Percentiles rank a stretch among this genome's conserved stretches.
Evolutionary conservation across 2,888 invertebrate species (phyloP).

Genomic region (Eupithecia vulgata): DNA sequence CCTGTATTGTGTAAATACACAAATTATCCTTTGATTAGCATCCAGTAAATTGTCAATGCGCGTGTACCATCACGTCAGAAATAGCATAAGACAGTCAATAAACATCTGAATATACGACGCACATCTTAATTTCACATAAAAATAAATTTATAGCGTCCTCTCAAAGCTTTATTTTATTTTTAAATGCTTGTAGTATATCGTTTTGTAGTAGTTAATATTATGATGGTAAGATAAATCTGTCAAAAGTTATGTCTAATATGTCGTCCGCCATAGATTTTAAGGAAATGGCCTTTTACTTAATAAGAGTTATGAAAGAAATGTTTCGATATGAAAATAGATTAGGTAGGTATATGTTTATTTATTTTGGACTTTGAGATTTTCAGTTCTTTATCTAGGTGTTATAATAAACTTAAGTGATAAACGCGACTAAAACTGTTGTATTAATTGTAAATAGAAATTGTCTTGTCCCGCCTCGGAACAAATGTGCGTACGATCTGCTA

Average conservation of each 20-base stretch:
- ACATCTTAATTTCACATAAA: conserved; percentile 82
- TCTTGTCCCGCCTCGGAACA: too few species aligned
- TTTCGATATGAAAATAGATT: not conserved
- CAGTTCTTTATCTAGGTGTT: not conserved
- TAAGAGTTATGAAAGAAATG: not conserved
- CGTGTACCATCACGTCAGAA: conserved; percentile 40
- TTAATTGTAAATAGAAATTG: too few species aligned
- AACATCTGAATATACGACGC: conserved; percentile 68
- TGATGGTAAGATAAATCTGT: conserved; percentile 76
- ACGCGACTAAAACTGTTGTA: too few species aligned
- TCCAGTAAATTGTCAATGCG: not conserved
- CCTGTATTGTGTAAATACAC: too few species aligned
- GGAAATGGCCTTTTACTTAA: conserved; percentile 34
- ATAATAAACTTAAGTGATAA: too few species aligned
- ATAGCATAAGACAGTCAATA: conserved; percentile 61
- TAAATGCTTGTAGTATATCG: conserved; percentile 52
- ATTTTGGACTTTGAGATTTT: not conserved
- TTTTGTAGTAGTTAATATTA: conserved; percentile 77
- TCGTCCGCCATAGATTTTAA: conserved; percentile 39
- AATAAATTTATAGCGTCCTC: conserved; percentile 67
- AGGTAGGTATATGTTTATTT: not conserved
- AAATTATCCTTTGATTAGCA: not conserved
- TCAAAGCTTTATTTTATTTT: conserved; percentile 70
- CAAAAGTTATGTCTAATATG: conserved; percentile 49
- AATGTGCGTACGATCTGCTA: too few species aligned